Conservation (phyloP, 2,113 vertebrate species). For the human (Homo sapiens) region DNA sequence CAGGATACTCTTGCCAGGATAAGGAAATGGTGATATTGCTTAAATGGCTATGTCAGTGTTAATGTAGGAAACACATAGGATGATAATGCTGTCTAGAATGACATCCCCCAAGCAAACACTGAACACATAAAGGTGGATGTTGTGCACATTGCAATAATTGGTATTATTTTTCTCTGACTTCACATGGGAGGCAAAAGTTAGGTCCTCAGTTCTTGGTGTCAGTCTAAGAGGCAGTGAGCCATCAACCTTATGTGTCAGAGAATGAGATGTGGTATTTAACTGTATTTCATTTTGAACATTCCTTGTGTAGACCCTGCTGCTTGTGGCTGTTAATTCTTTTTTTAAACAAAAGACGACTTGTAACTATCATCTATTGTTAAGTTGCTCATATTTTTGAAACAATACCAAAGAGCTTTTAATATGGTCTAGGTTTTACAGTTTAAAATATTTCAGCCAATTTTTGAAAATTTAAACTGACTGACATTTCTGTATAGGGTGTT, state of each 20-base stretch:
- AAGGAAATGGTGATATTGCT: not conserved
- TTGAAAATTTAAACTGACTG: not conserved
- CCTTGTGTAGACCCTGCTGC: accelerated
- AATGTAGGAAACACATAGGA: not conserved
- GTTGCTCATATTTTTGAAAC: not conserved
- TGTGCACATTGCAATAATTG: not conserved
- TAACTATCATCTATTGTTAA: not conserved
- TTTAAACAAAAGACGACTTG: not conserved
- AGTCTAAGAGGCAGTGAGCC: not conserved
- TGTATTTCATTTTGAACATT: not conserved
- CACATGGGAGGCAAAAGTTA: not conserved
- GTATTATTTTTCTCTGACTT: not conserved
- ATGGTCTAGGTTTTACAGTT: not conserved
- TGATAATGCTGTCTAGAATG: not conserved
- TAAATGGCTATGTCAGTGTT: too few species aligned
- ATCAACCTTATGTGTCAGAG: not conserved
- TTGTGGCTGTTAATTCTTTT: not conserved
- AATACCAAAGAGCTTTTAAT: not conserved
- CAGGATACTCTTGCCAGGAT: not conserved
- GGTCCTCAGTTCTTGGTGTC: not conserved
- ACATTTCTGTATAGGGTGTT: not conserved
- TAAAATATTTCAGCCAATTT: not conserved
- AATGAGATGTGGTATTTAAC: not conserved
- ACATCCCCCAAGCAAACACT: not conserved
- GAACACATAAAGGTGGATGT: not conserved